These are phyloP conservation scores for Limonius californicus DNA, from an alignment of 1,140 invertebrate species.

Conservation along the genomic window DNA sequence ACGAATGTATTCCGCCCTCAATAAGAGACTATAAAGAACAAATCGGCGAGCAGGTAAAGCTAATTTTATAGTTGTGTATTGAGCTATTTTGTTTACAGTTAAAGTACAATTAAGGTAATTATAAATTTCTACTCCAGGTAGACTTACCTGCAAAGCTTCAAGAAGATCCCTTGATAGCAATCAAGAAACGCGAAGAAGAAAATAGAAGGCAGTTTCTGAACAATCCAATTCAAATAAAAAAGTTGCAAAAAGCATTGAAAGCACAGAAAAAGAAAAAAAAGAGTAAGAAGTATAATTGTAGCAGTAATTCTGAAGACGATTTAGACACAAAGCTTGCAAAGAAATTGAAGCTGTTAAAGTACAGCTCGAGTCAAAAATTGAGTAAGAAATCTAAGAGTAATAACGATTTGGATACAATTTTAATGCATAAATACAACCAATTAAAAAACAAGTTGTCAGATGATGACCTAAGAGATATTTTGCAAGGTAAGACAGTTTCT, in stretches of 20 bases:
- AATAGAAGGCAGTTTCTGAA: conserved; percentile 72
- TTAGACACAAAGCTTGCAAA: conserved; percentile 50
- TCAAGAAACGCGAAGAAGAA: conserved; percentile 83
- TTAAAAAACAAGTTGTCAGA: conserved; percentile 50
- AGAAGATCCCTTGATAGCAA: conserved; percentile 85
- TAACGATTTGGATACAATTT: conserved; percentile 52
- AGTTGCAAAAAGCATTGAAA: conserved; percentile 72
- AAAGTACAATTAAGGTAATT: not conserved
- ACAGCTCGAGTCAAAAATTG: conserved; percentile 35
- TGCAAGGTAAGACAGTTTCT: conserved; percentile 44
- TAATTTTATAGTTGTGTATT: not conserved
- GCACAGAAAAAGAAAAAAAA: conserved; percentile 53
- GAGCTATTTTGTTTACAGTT: too few species aligned
- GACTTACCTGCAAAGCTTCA: conserved; percentile 79
- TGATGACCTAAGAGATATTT: conserved; percentile 51
- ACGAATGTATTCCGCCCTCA: conserved; percentile 73
- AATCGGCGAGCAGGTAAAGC: conserved; percentile 54
- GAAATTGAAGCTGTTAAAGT: conserved; percentile 50
- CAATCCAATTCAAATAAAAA: conserved; percentile 87
- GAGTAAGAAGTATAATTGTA: conserved; percentile 55
- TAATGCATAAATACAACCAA: conserved; percentile 54
- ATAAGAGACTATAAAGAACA: conserved; percentile 59
- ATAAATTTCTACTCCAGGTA: conserved; percentile 48
- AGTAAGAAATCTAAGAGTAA: conserved; percentile 55
- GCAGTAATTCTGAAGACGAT: conserved; percentile 43